A percentile compares a stretch with the other conserved stretches of the same genome.
phyloP scores from a whole-genome alignment of 2,888 invertebrate species.

The Volucella inflata region DNA sequence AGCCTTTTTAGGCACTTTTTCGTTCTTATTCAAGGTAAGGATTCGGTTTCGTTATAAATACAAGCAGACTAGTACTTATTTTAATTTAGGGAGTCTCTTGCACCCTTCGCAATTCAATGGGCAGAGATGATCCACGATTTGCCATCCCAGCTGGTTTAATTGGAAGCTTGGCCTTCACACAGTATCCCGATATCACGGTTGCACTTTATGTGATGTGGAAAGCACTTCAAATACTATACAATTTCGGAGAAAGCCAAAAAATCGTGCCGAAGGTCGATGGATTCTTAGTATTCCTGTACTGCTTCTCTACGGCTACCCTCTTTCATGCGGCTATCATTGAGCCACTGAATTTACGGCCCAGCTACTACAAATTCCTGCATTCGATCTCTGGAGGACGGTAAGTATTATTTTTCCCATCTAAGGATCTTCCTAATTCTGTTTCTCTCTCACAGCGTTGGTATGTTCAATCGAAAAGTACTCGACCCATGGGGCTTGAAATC shows the following conservation, averaged over 20 bases:
- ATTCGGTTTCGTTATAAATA: background rate
- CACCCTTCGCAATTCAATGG: conserved; percentile 86
- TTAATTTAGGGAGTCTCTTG: conserved; percentile 86
- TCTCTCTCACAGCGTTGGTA: conserved; percentile 84
- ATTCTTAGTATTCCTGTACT: conserved; percentile 89
- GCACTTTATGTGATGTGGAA: conserved; percentile 94
- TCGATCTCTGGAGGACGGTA: conserved; percentile 89
- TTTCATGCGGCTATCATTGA: conserved; percentile 92
- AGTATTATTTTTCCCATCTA: conserved; percentile 76
- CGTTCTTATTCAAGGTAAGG: conserved; percentile 88
- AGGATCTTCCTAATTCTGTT: background rate
- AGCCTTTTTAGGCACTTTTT: conserved; percentile 88
- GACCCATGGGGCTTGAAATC: conserved; percentile 87
- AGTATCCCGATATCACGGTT: conserved; percentile 90
- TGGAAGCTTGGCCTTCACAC: conserved; percentile 88
- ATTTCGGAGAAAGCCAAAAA: conserved; percentile 87
- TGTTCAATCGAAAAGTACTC: conserved; percentile 86
- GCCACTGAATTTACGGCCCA: conserved; percentile 90
- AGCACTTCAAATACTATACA: conserved; percentile 90
- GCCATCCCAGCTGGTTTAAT: conserved; percentile 89
- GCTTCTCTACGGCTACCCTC: conserved; percentile 90
- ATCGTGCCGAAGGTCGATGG: conserved; percentile 88
- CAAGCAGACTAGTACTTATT: background rate
- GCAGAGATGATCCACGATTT: conserved; percentile 86
- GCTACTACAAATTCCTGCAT: conserved; percentile 92